These are phyloP conservation scores for Propithecus perrieri DNA, from an alignment of 2,797 vertebrate genomes.

Conservation along the genomic window DNA sequence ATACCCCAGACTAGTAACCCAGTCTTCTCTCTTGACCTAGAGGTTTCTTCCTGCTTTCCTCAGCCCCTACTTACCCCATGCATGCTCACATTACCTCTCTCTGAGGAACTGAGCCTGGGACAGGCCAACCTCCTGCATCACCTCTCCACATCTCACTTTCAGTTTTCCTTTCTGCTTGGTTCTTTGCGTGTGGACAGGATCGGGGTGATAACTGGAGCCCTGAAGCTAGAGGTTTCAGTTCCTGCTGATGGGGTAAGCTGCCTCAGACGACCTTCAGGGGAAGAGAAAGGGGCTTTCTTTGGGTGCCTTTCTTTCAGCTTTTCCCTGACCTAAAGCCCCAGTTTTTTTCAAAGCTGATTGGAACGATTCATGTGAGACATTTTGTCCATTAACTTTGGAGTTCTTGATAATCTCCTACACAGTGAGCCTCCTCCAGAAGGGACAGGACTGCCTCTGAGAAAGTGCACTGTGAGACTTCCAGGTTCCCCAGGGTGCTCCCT, in stretches of 20 bases:
- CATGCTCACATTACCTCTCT: constrained; percentile 41
- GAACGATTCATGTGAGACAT: constrained; percentile 15
- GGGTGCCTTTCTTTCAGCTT: neutral
- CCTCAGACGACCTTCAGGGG: constrained; percentile 69
- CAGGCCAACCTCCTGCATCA: constrained; percentile 68
- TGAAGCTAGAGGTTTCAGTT: constrained; percentile 84
- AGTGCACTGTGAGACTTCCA: neutral
- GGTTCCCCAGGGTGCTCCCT: neutral
- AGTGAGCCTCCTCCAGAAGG: neutral
- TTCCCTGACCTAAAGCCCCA: constrained; percentile 30
- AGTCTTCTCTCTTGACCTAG: neutral
- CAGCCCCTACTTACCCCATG: neutral
- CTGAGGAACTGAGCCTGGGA: constrained; percentile 81
- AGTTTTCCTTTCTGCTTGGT: constrained; percentile 84
- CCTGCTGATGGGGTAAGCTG: constrained; percentile 69
- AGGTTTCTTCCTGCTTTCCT: constrained; percentile 39
- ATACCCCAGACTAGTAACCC: neutral
- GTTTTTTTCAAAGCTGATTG: constrained; percentile 48
- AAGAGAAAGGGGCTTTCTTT: constrained; percentile 62
- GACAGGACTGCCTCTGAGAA: neutral
- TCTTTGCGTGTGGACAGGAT: constrained; percentile 79
- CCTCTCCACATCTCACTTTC: constrained; percentile 82
- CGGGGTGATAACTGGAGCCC: constrained; percentile 74
- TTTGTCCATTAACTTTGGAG: constrained; percentile 21
- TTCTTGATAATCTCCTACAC: constrained; percentile 11